Conservation (phyloP, 2,888 invertebrate genomes). For the Nomada lathburiana region DNA sequence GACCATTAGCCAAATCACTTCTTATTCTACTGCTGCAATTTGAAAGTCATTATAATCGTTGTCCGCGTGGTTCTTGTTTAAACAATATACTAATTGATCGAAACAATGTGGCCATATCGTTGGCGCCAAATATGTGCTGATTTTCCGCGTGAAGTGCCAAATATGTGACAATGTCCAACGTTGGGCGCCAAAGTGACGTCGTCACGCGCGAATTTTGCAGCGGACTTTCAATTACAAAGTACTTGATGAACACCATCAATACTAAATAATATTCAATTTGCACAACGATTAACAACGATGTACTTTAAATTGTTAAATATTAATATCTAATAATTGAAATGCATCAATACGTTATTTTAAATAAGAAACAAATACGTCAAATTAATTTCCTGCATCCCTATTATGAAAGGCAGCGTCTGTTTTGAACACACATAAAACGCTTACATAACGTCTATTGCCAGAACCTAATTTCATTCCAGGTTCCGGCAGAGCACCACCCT, state of each 20-base stretch:
- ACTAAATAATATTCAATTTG: no score
- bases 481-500: constrained; percentile 45
- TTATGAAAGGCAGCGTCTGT: background rate
- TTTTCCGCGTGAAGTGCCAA: background rate
- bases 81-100: background rate
- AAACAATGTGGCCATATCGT: background rate
- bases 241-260: no score
- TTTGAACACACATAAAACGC: background rate
- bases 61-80: background rate
- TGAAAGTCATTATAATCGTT: background rate
- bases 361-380: no score
- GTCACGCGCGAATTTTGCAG: background rate
- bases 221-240: no score
- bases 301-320: no score
- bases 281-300: no score
- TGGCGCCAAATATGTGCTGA: background rate
- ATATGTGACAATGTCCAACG: background rate
- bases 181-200: no score
- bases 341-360: no score
- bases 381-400: background rate
- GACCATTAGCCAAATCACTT: no score
- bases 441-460: constrained; percentile 48
- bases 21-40: no score
- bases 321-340: no score
- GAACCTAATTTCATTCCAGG: constrained; percentile 54